Evolutionary conservation across 2,797 vertebrate genomes (phyloP).

Genomic region (Echiichthys vipera): DNA sequence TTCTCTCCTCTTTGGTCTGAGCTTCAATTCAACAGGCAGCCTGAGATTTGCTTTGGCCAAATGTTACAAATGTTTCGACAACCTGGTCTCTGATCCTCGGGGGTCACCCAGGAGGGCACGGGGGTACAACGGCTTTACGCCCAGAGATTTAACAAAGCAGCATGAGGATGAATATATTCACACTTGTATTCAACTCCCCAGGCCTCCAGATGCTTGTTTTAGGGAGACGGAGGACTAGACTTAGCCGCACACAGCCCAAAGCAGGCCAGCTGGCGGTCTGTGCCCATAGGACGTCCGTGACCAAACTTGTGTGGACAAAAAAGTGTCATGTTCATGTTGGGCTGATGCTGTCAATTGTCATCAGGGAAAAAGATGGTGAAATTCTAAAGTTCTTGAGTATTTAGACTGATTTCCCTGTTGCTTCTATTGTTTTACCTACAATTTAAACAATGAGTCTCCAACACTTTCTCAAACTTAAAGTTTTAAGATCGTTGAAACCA

Average conservation of each 20-base stretch:
- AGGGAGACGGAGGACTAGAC: constrained; percentile 60
- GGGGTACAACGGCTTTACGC: constrained; percentile 76
- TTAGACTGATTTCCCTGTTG: not conserved
- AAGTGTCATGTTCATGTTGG: constrained; percentile 45
- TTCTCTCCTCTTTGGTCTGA: constrained; percentile 68
- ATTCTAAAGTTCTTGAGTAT: constrained; percentile 1
- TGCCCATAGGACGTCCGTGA: constrained; percentile 23
- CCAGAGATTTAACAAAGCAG: constrained; percentile 80
- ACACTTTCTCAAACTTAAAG: not conserved
- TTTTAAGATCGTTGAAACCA: constrained; percentile 1
- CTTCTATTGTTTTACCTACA: not conserved
- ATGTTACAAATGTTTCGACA: constrained; percentile 92
- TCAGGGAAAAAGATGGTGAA: constrained; percentile 19
- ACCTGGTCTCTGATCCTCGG: constrained; percentile 87
- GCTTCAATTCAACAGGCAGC: constrained; percentile 84
- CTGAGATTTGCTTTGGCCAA: constrained; percentile 88
- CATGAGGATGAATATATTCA: constrained; percentile 83
- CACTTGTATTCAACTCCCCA: constrained; percentile 69
- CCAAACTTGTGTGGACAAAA: constrained; percentile 50
- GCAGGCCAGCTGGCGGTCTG: constrained; percentile 62
- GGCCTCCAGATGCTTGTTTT: constrained; percentile 80
- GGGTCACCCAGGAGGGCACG: constrained; percentile 77
- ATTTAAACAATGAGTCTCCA: not conserved
- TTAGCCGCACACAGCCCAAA: constrained; percentile 46
- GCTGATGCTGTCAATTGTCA: constrained; percentile 40